Evolutionary conservation across 2,113 vertebrate species (phyloP).

Genomic region (Malurus alboscapulatus): DNA sequence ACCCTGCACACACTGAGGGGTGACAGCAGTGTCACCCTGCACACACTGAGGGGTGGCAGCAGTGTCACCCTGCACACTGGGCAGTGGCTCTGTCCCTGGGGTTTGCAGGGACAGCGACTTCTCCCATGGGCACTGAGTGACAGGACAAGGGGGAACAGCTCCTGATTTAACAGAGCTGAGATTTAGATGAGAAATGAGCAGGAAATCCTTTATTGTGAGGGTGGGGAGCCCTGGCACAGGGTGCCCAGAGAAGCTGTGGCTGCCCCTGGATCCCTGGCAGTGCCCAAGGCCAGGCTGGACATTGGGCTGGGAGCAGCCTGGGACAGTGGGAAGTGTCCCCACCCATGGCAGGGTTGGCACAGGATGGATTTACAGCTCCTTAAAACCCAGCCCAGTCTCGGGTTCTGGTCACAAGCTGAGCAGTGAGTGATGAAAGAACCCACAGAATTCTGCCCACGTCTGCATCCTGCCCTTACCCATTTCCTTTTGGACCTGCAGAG

Average conservation of each 20-base stretch:
- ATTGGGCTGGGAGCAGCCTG: background rate
- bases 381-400: background rate
- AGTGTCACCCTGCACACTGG: background rate
- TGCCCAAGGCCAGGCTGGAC: background rate
- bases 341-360: background rate
- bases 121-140: background rate
- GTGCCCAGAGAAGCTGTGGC: background rate
- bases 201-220: fast-evolving
- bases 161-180: background rate
- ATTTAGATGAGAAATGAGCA: no score
- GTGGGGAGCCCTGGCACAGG: background rate
- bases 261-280: background rate
- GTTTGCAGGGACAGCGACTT: background rate
- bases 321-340: background rate
- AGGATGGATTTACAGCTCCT: background rate
- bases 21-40: no score
- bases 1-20: no score
- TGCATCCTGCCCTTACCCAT: fast-evolving
- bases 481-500: background rate
- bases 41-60: no score
- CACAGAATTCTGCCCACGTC: background rate
- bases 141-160: background rate
- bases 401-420: background rate
- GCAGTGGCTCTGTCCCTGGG: background rate
- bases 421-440: background rate